phyloP scores from a whole-genome alignment of 2,888 invertebrate genomes.

The Desoria tigrina region DNA sequence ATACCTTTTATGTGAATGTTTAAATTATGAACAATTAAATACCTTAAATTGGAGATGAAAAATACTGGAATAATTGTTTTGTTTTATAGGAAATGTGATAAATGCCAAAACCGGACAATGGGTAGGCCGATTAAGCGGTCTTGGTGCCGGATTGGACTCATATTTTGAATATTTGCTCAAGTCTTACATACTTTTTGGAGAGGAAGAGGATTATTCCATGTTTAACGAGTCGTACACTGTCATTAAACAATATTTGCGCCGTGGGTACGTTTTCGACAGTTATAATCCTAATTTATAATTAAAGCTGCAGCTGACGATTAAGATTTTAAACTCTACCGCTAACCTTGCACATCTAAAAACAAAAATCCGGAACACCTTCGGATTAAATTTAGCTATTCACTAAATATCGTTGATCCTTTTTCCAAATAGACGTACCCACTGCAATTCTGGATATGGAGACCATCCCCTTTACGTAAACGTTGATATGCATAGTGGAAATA shows the following conservation, averaged over 20 bases:
- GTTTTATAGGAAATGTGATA: conserved; percentile 62
- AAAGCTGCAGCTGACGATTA: too few species aligned
- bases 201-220: conserved; percentile 61
- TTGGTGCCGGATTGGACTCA: conserved; percentile 66
- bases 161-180: conserved; percentile 67
- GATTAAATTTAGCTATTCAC: neutral
- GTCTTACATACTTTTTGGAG: conserved; percentile 65
- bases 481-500: conserved; percentile 64
- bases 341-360: neutral
- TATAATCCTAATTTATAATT: too few species aligned
- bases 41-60: neutral
- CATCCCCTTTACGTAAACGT: conserved; percentile 67
- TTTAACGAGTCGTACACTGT: conserved; percentile 63
- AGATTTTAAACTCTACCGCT: conserved; percentile 4
- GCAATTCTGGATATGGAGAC: conserved; percentile 63
- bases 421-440: conserved; percentile 58
- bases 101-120: conserved; percentile 67
- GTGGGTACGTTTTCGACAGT: conserved; percentile 60
- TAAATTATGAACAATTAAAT: neutral
- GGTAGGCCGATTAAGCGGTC: conserved; percentile 63
- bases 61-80: neutral
- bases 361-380: neutral
- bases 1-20: neutral
- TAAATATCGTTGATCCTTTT: neutral
- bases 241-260: conserved; percentile 63